A percentile compares a stretch with the other conserved stretches of the same genome.
Conservation (phyloP, 2,113 vertebrate species). For the Elaphurus davidianus region DNA sequence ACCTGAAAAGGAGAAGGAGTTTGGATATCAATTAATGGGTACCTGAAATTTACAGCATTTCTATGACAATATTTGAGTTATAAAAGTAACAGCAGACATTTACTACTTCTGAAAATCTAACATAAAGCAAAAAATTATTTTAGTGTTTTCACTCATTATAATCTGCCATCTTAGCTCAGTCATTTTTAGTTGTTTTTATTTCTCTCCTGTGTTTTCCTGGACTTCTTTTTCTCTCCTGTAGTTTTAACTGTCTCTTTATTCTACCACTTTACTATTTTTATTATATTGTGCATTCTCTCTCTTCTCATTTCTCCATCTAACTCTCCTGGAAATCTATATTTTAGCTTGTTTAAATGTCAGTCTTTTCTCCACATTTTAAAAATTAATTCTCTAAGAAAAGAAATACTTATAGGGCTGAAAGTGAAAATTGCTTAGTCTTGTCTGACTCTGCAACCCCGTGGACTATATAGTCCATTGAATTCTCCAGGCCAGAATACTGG, state of each 20-base stretch:
- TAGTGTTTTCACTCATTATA: not conserved
- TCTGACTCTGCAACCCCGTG: not conserved
- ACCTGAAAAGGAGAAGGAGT: not conserved
- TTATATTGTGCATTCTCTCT: not conserved
- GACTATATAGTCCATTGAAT: not conserved
- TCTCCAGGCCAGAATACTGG: not conserved
- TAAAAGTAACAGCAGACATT: not conserved
- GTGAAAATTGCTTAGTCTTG: not conserved
- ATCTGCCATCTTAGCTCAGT: not conserved
- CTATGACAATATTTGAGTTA: not conserved
- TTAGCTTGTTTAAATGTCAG: not conserved
- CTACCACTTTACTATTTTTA: not conserved
- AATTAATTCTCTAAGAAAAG: not conserved
- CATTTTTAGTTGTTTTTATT: not conserved
- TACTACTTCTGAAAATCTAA: not conserved
- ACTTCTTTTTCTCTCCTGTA: not conserved
- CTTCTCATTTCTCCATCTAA: not conserved
- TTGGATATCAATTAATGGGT: not conserved
- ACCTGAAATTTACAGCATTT: not conserved
- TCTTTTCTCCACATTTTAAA: not conserved
- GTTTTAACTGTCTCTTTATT: not conserved
- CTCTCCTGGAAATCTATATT: not conserved
- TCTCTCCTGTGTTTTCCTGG: not conserved
- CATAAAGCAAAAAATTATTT: not conserved
- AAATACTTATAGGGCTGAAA: not conserved